phyloP scores from a whole-genome alignment of 2,888 invertebrate species.

The Drosophila atripex region DNA sequence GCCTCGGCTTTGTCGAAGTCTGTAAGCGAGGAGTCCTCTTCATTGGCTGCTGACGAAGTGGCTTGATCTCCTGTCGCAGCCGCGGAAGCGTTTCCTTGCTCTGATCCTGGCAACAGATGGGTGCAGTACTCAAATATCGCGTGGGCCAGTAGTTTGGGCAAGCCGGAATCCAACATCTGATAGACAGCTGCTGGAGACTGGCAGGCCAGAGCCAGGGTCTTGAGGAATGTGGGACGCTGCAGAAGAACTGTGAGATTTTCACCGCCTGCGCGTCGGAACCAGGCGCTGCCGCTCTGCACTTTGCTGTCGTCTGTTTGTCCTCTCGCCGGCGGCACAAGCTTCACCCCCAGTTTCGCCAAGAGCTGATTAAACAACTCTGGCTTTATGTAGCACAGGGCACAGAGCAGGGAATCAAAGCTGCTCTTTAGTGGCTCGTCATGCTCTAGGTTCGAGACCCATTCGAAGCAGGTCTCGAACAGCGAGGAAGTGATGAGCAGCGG shows the following conservation, averaged over 20 bases:
- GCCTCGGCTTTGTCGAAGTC: slow-evolving; percentile 68
- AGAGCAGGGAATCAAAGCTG: slow-evolving; percentile 93
- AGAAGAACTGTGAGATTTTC: slow-evolving; percentile 86
- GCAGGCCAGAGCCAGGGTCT: slow-evolving; percentile 91
- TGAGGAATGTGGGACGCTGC: slow-evolving; percentile 88
- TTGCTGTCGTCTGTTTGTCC: slow-evolving; percentile 90
- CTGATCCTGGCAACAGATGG: slow-evolving; percentile 67
- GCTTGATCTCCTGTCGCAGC: slow-evolving; percentile 42
- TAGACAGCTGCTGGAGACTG: slow-evolving; percentile 91
- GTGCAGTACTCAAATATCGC: slow-evolving; percentile 86
- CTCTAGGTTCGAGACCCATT: slow-evolving; percentile 90
- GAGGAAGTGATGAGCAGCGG: slow-evolving; percentile 89
- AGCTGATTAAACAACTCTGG: slow-evolving; percentile 90
- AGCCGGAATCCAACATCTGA: slow-evolving; percentile 90
- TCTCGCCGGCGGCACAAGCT: slow-evolving; percentile 73
- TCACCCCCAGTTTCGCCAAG: slow-evolving; percentile 89
- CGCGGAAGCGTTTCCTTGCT: slow-evolving; percentile 45
- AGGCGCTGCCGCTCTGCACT: slow-evolving; percentile 85
- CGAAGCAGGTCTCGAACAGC: slow-evolving; percentile 90
- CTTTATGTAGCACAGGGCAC: slow-evolving; percentile 93
- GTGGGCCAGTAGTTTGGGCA: slow-evolving; percentile 87
- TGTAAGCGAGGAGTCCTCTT: slow-evolving; percentile 54
- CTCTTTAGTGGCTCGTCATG: slow-evolving; percentile 90
- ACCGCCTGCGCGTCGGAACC: slow-evolving; percentile 86
- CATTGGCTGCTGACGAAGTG: slow-evolving; percentile 21